Conservation (phyloP, 2,888 invertebrate species). For the Tribolium freemani region DNA sequence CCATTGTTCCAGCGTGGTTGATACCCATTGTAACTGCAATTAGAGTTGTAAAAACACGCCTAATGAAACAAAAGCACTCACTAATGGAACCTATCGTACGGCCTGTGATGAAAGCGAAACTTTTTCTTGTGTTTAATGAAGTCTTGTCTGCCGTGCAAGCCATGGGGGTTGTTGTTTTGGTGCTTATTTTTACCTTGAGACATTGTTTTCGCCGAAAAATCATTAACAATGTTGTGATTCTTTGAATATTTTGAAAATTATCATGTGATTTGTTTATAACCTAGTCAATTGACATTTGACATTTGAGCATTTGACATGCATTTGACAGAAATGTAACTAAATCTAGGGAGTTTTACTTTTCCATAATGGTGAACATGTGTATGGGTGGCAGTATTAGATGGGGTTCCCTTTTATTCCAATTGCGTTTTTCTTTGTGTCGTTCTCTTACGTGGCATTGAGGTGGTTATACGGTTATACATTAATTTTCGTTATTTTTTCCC, state of each 20-base stretch:
- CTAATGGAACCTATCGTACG: background rate
- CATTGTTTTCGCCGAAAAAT: too few relatives aligned
- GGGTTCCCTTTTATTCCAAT: background rate
- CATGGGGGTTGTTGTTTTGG: too few relatives aligned
- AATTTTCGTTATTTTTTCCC: too few relatives aligned
- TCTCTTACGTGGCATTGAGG: too few relatives aligned
- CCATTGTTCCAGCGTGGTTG: background rate
- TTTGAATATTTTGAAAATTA: conserved; percentile 2
- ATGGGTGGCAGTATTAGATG: background rate
- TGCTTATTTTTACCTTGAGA: too few relatives aligned
- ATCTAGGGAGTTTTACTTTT: too few relatives aligned
- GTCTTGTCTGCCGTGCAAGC: background rate
- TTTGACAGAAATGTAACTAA: background rate
- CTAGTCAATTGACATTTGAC: background rate
- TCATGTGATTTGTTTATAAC: background rate
- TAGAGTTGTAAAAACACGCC: background rate
- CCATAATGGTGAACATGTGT: too few relatives aligned
- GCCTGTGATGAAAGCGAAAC: background rate
- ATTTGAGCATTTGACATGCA: background rate
- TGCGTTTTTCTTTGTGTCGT: background rate
- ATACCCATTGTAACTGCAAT: background rate
- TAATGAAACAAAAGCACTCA: background rate
- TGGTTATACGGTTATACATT: too few relatives aligned
- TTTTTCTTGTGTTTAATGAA: background rate
- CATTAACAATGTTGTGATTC: background rate